These are phyloP conservation scores for Apotomis capreana DNA, from an alignment of 2,888 invertebrate species.

Conservation along the genomic window DNA sequence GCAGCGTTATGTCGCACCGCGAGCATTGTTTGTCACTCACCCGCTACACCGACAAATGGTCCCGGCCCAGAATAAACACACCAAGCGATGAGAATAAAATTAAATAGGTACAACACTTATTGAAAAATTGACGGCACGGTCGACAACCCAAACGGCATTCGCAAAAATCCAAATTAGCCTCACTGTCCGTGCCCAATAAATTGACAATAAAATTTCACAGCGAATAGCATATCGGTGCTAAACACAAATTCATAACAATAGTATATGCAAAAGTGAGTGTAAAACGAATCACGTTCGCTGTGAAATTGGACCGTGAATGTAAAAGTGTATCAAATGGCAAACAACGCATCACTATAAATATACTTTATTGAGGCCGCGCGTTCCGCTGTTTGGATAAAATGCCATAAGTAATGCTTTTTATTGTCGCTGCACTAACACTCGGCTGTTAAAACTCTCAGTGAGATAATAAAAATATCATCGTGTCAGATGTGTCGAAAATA, in stretches of 20 bases:
- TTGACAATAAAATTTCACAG: slow-evolving; percentile 34
- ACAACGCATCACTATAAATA: slow-evolving; percentile 49
- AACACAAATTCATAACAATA: slow-evolving; percentile 29
- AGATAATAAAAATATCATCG: slow-evolving; percentile 36
- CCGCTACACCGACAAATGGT: slow-evolving; percentile 79
- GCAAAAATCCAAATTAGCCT: slow-evolving; percentile 3
- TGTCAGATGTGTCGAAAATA: slow-evolving; percentile 23
- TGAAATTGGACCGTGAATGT: slow-evolving; percentile 57
- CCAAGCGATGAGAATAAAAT: slow-evolving; percentile 66
- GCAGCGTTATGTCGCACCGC: slow-evolving; percentile 72
- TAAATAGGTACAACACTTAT: slow-evolving; percentile 50
- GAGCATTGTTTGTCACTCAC: slow-evolving; percentile 80
- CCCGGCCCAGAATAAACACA: slow-evolving; percentile 67
- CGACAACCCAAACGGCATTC: slow-evolving; percentile 11
- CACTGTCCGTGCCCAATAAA: slow-evolving; percentile 13
- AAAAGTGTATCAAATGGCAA: slow-evolving; percentile 73
- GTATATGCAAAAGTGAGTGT: slow-evolving; percentile 51
- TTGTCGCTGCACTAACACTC: slow-evolving; percentile 20
- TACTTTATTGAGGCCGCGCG: slow-evolving; percentile 43
- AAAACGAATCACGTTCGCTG: slow-evolving; percentile 55
- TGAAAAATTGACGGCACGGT: neutral
- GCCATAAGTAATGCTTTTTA: slow-evolving; percentile 28
- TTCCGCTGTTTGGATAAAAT: slow-evolving; percentile 37
- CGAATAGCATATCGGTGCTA: slow-evolving; percentile 35
- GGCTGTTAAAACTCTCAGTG: slow-evolving; percentile 19